Conservation (phyloP, 2,888 invertebrate genomes). For the Meta bourneti region DNA sequence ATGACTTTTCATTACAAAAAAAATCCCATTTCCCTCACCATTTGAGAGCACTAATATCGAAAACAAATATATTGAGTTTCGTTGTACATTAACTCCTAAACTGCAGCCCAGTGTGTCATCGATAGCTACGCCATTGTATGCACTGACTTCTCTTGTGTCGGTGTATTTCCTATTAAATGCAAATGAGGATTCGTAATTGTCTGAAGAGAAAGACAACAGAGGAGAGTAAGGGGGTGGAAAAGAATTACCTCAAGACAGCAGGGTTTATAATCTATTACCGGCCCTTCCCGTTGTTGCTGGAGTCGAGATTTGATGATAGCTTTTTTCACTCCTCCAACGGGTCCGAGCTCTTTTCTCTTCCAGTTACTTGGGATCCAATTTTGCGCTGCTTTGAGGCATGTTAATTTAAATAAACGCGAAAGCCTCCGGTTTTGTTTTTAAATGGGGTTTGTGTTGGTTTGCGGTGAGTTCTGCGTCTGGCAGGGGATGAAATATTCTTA, state of each 20-base stretch:
- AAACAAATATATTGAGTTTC: conserved; percentile 54
- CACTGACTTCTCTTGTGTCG: neutral
- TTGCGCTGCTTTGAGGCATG: neutral
- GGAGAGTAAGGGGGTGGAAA: neutral
- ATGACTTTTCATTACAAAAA: conserved; percentile 47
- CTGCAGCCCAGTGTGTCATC: neutral
- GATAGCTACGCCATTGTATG: neutral
- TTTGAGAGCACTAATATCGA: conserved; percentile 23
- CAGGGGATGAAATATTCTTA: no score
- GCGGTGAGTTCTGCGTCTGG: no score
- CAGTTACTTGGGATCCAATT: neutral
- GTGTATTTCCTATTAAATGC: neutral
- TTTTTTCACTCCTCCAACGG: neutral
- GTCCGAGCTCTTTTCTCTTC: neutral
- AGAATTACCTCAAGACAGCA: neutral
- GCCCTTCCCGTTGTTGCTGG: neutral
- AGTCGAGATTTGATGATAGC: neutral
- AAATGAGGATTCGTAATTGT: neutral
- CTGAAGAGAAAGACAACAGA: neutral
- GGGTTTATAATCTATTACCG: neutral
- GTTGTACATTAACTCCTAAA: neutral
- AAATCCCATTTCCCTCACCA: neutral
- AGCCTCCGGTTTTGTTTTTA: neutral
- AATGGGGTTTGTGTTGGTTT: no score
- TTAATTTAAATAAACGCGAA: neutral